Evolutionary conservation across 2,113 vertebrate genomes (phyloP), one percentile per base, ranked within the genome.

Genomic region (Osmerus eperlanus): DNA sequence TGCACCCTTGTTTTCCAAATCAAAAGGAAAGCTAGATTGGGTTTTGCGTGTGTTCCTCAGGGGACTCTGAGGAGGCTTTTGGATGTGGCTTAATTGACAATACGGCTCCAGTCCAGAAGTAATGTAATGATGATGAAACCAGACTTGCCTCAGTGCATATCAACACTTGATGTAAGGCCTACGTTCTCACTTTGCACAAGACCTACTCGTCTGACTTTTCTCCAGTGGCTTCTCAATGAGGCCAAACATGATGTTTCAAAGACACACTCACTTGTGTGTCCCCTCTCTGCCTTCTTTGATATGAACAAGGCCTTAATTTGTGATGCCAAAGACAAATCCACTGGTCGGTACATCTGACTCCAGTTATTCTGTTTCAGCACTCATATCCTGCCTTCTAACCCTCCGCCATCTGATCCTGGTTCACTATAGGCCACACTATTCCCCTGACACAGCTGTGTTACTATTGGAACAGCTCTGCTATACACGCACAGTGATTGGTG

Each of bases 381-480:
- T 84, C 79, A 77, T 68, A 32, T 78, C 75, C 65, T 53, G 67
- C 74, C 73, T 70, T 80, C 52, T 66, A 65, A 72, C 68, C 13
- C 59, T 28, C 60, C 36, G 61, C 69, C 77, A 78, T 87, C 79
- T 81, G 82, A 85, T 85, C 75, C 54, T 58, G 73, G 79, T 58
- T 69, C 58, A 13, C 66, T 71, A 65, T 19, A 29, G 19, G 67
- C 71, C 28, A 51, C 29, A 72, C 71, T 59, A 75, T 74, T 77
- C 80, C 77, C 64, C 75, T 72, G 67, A 69, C 66, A 69, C 56
- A 4, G 67, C 68, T 54, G 29, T 23, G 70, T 32, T 78, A 73
- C 82, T 87, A 69, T 82, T 84, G 81, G 85, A 89, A 87, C 29
- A 74, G 62, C 80, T 83, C 84, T 79, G 36, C 76, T 29, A 29